Percentiles rank a stretch among this genome's conserved stretches.
These are phyloP conservation scores for Scaptomyza tumidula DNA, from an alignment of 2,888 invertebrate species.

Conservation along the genomic window DNA sequence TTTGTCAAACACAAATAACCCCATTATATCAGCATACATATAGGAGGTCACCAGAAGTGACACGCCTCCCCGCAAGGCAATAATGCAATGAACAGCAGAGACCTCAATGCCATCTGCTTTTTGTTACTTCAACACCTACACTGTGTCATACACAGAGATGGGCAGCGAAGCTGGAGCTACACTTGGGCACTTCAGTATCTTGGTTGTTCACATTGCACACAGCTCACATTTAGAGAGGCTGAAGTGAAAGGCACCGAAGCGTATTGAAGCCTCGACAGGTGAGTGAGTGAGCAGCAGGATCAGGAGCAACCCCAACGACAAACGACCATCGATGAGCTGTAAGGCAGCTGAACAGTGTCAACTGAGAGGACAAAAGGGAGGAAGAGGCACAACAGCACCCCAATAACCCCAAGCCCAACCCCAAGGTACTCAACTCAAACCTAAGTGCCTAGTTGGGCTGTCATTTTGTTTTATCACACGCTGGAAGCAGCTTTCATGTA, in stretches of 20 bases:
- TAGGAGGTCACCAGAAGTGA: conserved; percentile 13
- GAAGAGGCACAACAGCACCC: neutral
- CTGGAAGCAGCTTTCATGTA: conserved; percentile 3
- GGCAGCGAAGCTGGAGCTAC: conserved; percentile 1
- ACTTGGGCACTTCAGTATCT: conserved; percentile 17
- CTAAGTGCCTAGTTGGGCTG: conserved; percentile 32
- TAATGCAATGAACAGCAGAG: conserved; percentile 33
- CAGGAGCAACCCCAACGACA: neutral
- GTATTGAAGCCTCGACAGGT: conserved; percentile 49
- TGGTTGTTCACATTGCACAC: conserved; percentile 32
- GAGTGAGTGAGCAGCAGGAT: conserved; percentile 35
- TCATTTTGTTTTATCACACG: conserved; percentile 35
- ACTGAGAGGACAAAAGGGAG: conserved; percentile 5
- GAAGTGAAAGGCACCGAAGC: conserved; percentile 29
- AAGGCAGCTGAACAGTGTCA: conserved; percentile 40
- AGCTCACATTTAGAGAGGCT: conserved; percentile 43
- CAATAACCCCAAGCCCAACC: neutral
- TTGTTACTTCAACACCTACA: conserved; percentile 51
- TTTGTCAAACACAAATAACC: neutral
- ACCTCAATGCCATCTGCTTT: conserved; percentile 39
- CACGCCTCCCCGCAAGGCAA: conserved; percentile 4
- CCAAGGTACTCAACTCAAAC: conserved; percentile 16
- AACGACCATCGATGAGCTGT: conserved; percentile 41
- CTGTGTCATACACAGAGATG: conserved; percentile 16
- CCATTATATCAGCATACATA: neutral